Conservation (phyloP, 2,113 vertebrate species). For the Lanius ludovicianus region DNA sequence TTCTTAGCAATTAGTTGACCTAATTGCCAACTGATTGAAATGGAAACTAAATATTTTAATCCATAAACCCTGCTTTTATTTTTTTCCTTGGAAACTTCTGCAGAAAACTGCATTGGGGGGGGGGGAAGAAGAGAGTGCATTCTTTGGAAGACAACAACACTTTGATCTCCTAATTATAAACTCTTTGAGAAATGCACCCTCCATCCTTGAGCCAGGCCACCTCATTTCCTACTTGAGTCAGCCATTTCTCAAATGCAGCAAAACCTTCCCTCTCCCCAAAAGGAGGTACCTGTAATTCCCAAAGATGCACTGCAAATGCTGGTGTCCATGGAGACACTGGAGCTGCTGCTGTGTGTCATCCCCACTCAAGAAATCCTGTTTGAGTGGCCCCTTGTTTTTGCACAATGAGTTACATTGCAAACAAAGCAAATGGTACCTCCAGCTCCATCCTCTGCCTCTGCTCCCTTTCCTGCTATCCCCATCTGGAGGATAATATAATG, state of each 20-base stretch:
- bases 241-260: neutral
- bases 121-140: neutral
- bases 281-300: neutral
- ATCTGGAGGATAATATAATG: constrained; percentile 51
- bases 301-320: neutral
- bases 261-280: neutral
- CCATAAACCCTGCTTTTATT: neutral
- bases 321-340: neutral
- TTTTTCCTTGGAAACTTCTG: neutral
- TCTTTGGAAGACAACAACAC: neutral
- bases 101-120: neutral
- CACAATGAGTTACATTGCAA: neutral
- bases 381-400: neutral
- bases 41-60: neutral
- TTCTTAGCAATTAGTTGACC: too few species aligned
- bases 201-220: neutral
- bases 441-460: neutral
- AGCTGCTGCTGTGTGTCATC: neutral
- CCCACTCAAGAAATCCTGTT: neutral
- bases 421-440: neutral
- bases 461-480: neutral
- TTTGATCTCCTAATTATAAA: neutral
- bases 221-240: neutral
- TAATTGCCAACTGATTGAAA: neutral
- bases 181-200: neutral